phyloP scores from a whole-genome alignment of 2,888 invertebrate species.

The Seira musarum region DNA sequence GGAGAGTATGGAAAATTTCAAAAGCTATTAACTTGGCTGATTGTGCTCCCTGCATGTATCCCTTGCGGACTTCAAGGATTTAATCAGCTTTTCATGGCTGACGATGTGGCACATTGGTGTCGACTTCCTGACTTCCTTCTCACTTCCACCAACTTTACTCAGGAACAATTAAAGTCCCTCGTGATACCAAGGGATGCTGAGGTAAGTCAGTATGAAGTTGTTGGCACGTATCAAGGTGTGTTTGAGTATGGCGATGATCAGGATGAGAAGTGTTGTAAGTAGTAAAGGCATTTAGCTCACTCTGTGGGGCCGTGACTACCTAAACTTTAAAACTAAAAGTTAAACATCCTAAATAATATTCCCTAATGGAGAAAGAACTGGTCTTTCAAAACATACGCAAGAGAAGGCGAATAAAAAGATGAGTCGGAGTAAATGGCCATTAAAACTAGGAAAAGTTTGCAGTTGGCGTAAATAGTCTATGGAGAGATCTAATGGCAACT shows the following conservation, averaged over 20 bases:
- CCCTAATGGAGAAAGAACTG: not conserved
- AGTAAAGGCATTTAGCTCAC: not conserved
- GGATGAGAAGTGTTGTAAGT: not conserved
- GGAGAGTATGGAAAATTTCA: slow-evolving; percentile 94
- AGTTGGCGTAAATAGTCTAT: not conserved
- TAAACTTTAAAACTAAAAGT: not conserved
- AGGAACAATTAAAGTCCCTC: slow-evolving; percentile 68
- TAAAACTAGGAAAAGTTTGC: not conserved
- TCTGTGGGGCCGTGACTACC: not conserved
- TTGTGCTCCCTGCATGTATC: slow-evolving; percentile 90
- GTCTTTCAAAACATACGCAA: not conserved
- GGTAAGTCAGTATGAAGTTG: slow-evolving; percentile 1
- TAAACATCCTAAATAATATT: not conserved
- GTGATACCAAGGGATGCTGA: slow-evolving; percentile 51
- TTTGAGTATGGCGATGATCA: slow-evolving; percentile 7
- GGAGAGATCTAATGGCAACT: slow-evolving; percentile 5
- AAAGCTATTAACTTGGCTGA: slow-evolving; percentile 86
- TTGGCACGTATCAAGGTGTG: not conserved
- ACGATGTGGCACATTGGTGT: slow-evolving; percentile 87
- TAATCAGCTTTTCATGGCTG: slow-evolving; percentile 94
- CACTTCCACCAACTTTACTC: slow-evolving; percentile 67
- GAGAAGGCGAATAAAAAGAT: not conserved
- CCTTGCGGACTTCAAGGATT: slow-evolving; percentile 94
- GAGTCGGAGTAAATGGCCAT: not conserved
- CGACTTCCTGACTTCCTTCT: slow-evolving; percentile 64